phyloP scores from a whole-genome alignment of 2,797 vertebrate species.

The Neosalanx taihuensis region DNA sequence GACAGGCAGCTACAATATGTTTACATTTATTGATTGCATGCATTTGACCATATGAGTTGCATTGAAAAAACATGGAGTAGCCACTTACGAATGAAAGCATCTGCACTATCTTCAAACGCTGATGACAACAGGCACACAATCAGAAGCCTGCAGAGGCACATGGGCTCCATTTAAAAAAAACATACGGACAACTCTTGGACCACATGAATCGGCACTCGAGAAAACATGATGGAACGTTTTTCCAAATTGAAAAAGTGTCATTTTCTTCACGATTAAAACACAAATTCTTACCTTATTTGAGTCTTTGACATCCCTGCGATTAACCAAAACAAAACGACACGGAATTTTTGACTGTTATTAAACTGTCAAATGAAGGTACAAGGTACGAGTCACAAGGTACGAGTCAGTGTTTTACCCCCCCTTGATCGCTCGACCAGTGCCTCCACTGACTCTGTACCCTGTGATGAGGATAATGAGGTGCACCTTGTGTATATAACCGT shows the following conservation, averaged over 20 bases:
- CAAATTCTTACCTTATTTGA: slow-evolving; percentile 24
- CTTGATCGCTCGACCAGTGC: background rate
- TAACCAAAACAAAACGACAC: background rate
- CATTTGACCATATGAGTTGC: background rate
- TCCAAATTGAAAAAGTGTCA: background rate
- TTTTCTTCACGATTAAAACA: background rate
- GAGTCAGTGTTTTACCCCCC: background rate
- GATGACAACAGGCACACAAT: slow-evolving; percentile 7
- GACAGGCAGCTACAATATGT: background rate
- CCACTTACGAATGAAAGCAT: background rate
- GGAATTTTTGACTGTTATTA: background rate
- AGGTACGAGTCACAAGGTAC: background rate
- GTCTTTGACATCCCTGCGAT: slow-evolving; percentile 10
- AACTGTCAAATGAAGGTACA: background rate
- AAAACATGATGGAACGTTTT: too few relatives aligned
- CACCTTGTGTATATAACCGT: background rate
- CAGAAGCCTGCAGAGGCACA: slow-evolving; percentile 37
- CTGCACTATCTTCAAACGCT: background rate
- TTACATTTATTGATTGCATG: background rate
- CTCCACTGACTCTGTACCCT: background rate
- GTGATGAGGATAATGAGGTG: background rate
- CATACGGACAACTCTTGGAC: too few relatives aligned
- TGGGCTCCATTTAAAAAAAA: background rate
- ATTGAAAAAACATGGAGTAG: background rate
- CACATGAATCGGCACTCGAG: background rate